phyloP scores from a whole-genome alignment of 2,888 invertebrate species.

The Amphipyra berbera region DNA sequence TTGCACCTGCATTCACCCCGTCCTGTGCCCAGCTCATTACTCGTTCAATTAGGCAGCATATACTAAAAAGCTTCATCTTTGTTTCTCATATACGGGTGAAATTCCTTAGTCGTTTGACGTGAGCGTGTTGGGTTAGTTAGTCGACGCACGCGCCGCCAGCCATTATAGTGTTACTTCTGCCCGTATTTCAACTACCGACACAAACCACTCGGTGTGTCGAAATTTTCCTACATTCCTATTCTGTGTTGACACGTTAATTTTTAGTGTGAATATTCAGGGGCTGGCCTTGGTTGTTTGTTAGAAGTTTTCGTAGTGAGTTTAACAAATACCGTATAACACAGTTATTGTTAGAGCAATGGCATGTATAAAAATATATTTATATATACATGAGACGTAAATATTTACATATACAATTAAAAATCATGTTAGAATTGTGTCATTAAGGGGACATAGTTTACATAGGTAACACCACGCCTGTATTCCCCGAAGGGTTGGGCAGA shows the following conservation, averaged over 20 bases:
- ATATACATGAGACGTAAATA: not conserved
- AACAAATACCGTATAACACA: constrained; percentile 43
- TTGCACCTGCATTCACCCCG: constrained; percentile 38
- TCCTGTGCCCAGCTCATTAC: constrained; percentile 64
- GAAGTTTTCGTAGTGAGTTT: constrained; percentile 55
- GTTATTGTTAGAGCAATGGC: constrained; percentile 22
- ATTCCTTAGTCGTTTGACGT: constrained; percentile 74
- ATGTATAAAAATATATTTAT: not conserved
- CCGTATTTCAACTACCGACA: constrained; percentile 54
- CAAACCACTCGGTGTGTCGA: constrained; percentile 38
- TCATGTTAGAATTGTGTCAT: no score
- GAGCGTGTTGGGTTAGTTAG: constrained; percentile 71
- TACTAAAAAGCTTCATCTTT: constrained; percentile 75
- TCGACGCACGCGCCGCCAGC: constrained; percentile 58
- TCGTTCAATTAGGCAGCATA: constrained; percentile 72
- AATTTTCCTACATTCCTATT: constrained; percentile 40
- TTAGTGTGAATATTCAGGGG: constrained; percentile 29
- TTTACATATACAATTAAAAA: no score
- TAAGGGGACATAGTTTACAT: no score
- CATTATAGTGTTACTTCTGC: constrained; percentile 47
- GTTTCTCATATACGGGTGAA: constrained; percentile 77
- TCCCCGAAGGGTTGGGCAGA: no score
- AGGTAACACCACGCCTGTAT: no score
- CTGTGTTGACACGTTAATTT: constrained; percentile 40
- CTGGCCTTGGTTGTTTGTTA: constrained; percentile 60